Conservation (phyloP, 1,140 invertebrate species). For the Drosophila burlai region DNA sequence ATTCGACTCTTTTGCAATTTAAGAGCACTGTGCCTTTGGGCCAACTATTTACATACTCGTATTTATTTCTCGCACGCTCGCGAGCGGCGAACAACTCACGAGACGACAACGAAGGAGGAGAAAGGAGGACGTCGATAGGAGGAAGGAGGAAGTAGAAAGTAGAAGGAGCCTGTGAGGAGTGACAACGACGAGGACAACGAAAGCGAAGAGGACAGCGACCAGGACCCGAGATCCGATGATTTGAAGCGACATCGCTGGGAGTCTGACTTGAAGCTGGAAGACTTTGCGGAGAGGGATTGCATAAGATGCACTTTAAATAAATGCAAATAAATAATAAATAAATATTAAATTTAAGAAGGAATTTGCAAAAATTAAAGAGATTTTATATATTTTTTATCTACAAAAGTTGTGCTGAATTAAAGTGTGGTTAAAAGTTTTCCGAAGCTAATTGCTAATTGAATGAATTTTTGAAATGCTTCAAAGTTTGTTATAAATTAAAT, state of each 20-base stretch:
- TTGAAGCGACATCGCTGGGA: conserved; percentile 38
- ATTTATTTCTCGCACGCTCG: conserved; percentile 72
- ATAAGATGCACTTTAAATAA: neutral
- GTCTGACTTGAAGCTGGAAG: conserved; percentile 31
- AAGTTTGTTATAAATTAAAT: neutral
- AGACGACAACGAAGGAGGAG: conserved; percentile 10
- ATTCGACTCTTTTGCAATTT: neutral
- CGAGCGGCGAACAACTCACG: conserved; percentile 30
- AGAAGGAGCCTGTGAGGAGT: conserved; percentile 11
- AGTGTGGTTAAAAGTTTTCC: neutral
- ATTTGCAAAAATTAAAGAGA: neutral
- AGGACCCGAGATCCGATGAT: conserved; percentile 41
- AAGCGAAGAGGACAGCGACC: conserved; percentile 25
- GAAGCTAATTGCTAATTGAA: neutral
- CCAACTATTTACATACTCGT: conserved; percentile 67
- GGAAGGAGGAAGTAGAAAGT: conserved; percentile 1
- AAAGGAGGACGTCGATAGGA: conserved; percentile 1
- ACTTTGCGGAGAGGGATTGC: neutral
- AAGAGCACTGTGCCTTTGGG: conserved; percentile 48
- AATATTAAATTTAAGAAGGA: neutral
- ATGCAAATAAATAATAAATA: no score
- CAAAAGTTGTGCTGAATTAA: neutral
- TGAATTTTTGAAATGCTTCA: neutral
- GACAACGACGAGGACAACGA: conserved; percentile 31
- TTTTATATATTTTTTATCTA: no score